These are phyloP conservation scores for Melieria omissa DNA, from an alignment of 2,888 invertebrate genomes.

Conservation along the genomic window DNA sequence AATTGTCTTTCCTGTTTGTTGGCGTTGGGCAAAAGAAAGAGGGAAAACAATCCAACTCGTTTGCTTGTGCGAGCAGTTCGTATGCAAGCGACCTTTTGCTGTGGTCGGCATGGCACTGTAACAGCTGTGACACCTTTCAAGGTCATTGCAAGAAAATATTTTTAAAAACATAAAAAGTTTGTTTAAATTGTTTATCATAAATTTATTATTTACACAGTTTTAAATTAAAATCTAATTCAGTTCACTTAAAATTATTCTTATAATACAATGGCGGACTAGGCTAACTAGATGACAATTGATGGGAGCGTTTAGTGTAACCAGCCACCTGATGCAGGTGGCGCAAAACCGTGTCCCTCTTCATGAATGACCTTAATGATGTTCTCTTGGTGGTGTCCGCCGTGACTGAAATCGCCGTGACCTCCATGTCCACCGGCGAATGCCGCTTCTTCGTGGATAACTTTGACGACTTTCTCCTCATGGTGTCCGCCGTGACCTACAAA, in stretches of 20 bases:
- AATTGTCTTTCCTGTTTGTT: too few relatives aligned
- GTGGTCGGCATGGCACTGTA: too few relatives aligned
- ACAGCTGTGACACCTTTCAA: background rate
- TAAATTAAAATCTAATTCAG: background rate
- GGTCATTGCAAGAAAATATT: background rate
- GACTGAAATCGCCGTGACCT: constrained; percentile 32
- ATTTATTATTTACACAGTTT: background rate
- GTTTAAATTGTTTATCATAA: background rate
- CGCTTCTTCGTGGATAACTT: constrained; percentile 51
- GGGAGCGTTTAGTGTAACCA: background rate
- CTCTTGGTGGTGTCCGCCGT: background rate
- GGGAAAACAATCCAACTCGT: too few relatives aligned
- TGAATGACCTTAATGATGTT: too few relatives aligned
- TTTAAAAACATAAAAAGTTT: background rate
- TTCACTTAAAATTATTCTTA: background rate
- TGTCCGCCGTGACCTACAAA: constrained; percentile 38
- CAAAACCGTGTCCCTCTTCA: too few relatives aligned
- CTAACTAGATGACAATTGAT: constrained; percentile 5
- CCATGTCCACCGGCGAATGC: constrained; percentile 42
- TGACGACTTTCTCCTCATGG: constrained; percentile 52
- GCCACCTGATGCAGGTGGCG: constrained; percentile 12
- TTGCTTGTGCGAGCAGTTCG: too few relatives aligned
- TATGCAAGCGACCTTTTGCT: too few relatives aligned
- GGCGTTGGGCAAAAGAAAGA: too few relatives aligned
- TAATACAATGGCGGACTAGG: background rate